Evolutionary conservation across 2,888 invertebrate genomes (phyloP), one percentile per base, ranked within the genome.

Genomic region (Melanchra persicariae): DNA sequence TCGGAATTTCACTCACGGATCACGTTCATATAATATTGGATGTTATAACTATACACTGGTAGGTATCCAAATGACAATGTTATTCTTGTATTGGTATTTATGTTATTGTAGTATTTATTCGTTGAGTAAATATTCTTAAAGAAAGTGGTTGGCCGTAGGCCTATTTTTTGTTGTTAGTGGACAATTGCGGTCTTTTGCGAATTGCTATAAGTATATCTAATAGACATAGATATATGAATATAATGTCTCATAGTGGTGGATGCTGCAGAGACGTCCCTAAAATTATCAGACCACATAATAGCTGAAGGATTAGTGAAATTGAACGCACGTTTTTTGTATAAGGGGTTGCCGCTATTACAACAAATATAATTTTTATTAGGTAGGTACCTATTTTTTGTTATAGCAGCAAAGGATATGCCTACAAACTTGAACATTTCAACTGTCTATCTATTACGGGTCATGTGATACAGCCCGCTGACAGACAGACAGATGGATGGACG

Each of bases 11-110:
- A 79, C 70, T 80, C 72, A 61, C 73, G 62, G 73, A 77, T 81
- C 87, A 87, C 87, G 87, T 88, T 80, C 82, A 55, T 74, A 61
- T 64, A 37, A 58, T 73, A 85, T 81, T 74, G 70, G 65, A 62
- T 74, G 61, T 83, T 74, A 73, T 64, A 68, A 54, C 43, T 22
- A 61, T 72, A 61, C 69, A 70, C 57, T 65, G 43, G 24, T 69
- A 64, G 47, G 60, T 77, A 77, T 24, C 26, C 65, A 70, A 57
- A 45, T 65, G 43, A 59, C 43, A 68, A 59, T 63, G 2, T 68
- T 55, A 40, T 54, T 72, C 26, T 52, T 64, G 52, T 51, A 58
- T 80, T 37, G 24, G 47, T 80, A 59, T 80, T 74, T 66, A 74
- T 73, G 45, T 34, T 79, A 47, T 45, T 61, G 30, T 58, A 51